These are phyloP conservation scores for Tragelaphus scriptus DNA, from an alignment of 2,113 vertebrate genomes.

Conservation along the genomic window DNA sequence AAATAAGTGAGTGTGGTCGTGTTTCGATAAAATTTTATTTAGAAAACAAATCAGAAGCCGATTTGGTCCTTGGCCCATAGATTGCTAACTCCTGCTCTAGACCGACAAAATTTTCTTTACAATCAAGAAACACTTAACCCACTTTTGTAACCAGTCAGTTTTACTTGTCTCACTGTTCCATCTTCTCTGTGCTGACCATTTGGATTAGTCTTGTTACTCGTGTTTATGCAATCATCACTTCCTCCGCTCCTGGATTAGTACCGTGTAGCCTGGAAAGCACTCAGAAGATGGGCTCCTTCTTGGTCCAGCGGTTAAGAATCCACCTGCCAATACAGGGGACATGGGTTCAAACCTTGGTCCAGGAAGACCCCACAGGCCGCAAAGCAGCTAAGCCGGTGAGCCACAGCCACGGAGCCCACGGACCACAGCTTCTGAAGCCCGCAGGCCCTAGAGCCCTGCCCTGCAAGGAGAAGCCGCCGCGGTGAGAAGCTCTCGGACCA, in stretches of 20 bases:
- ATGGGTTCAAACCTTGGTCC: neutral
- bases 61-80: neutral
- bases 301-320: neutral
- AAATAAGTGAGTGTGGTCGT: neutral
- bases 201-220: neutral
- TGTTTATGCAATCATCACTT: neutral
- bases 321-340: neutral
- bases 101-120: neutral
- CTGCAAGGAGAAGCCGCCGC: rapidly evolving
- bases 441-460: rapidly evolving
- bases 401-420: rapidly evolving
- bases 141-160: neutral
- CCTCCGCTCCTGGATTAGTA: neutral
- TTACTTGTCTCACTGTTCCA: neutral
- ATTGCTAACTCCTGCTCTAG: neutral
- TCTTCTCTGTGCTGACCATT: neutral
- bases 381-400: neutral
- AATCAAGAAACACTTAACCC: neutral
- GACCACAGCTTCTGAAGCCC: neutral
- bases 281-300: neutral
- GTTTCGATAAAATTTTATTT: neutral
- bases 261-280: neutral
- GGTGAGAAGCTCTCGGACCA: neutral
- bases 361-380: neutral
- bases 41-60: neutral